phyloP scores from a whole-genome alignment of 1,140 invertebrate species.

The Apocrypta bakeri region DNA sequence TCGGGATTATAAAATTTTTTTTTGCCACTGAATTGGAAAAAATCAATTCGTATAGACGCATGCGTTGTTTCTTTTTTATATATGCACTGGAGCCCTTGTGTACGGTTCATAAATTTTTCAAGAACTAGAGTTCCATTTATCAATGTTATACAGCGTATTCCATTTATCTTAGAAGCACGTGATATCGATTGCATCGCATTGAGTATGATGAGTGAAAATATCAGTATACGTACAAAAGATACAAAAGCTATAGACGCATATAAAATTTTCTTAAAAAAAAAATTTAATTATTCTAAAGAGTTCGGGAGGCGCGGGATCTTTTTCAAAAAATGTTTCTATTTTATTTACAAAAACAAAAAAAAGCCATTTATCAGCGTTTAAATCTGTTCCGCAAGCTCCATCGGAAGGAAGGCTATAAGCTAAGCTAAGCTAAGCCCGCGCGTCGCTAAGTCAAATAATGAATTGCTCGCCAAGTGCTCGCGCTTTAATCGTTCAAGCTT shows the following conservation, averaged over 20 bases:
- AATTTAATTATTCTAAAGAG: too few species aligned
- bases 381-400: neutral
- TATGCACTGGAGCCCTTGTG: neutral
- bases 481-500: neutral
- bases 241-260: too few species aligned
- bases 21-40: too few species aligned
- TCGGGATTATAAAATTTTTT: too few species aligned
- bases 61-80: neutral
- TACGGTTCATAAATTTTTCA: neutral
- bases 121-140: neutral
- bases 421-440: neutral
- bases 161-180: neutral
- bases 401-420: neutral
- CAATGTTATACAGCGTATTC: neutral
- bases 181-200: neutral
- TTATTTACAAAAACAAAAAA: too few species aligned
- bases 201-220: too few species aligned
- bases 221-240: too few species aligned
- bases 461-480: neutral
- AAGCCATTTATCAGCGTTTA: conserved; percentile 4
- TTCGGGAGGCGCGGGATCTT: too few species aligned
- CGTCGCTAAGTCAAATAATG: conserved; percentile 25
- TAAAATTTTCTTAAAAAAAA: too few species aligned
- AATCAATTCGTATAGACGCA: too few species aligned
- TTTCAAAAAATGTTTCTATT: too few species aligned